phyloP scores from a whole-genome alignment of 2,797 vertebrate species.

The Lerista edwardsae region DNA sequence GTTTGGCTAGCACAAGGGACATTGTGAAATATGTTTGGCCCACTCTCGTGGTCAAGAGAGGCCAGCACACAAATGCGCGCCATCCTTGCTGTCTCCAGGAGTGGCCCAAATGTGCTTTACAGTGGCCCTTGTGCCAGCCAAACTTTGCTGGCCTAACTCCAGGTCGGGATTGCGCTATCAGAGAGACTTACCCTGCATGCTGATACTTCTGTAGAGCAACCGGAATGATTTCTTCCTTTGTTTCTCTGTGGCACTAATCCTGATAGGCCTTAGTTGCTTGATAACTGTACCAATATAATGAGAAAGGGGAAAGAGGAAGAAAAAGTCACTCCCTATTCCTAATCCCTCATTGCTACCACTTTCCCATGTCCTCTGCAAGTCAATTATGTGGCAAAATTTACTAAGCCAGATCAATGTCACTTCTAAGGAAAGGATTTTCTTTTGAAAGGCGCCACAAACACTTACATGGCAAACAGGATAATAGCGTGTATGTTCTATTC shows the following conservation, averaged over 20 bases:
- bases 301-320: neutral
- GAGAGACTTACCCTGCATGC: neutral
- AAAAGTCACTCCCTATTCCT: neutral
- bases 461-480: neutral
- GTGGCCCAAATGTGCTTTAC: no score
- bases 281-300: neutral
- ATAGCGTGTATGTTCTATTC: neutral
- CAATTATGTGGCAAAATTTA: neutral
- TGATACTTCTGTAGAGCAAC: neutral
- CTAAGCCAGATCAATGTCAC: neutral
- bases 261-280: no score
- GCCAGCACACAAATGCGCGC: no score
- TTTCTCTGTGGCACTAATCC: no score
- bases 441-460: neutral
- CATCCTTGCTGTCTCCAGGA: no score
- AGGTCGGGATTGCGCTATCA: no score
- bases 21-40: no score
- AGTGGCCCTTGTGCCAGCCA: no score
- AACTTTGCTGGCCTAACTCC: no score
- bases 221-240: neutral
- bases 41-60: no score
- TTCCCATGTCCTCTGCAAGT: neutral
- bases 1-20: no score
- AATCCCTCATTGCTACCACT: neutral
- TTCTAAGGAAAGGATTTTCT: neutral